Conservation (phyloP, 1,140 invertebrate genomes). For the Linepithema humile region DNA sequence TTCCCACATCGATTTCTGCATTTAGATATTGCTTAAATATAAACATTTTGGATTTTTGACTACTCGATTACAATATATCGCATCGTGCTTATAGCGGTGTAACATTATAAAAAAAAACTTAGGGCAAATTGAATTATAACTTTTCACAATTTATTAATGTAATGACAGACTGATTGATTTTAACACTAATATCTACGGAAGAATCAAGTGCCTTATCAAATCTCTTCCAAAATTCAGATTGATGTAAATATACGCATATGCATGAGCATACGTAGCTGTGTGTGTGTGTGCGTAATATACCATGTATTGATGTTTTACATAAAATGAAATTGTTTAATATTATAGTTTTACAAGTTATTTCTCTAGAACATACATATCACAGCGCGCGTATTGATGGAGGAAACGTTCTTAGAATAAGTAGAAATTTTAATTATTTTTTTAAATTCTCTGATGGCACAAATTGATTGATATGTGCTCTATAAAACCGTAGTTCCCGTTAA, state of each 20-base stretch:
- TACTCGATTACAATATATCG: not conserved
- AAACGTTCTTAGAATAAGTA: not conserved
- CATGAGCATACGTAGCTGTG: conserved; percentile 23
- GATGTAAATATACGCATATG: conserved; percentile 41
- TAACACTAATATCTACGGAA: conserved; percentile 62
- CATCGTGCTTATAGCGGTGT: not conserved
- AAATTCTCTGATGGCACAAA: not conserved
- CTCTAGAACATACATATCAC: not conserved
- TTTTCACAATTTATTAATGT: not conserved
- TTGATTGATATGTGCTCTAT: not conserved
- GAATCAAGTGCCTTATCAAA: conserved; percentile 73
- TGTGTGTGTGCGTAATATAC: conserved; percentile 53
- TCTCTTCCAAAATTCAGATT: conserved; percentile 58
- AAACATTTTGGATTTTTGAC: not conserved
- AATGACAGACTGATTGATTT: too few relatives aligned
- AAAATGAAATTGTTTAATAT: conserved; percentile 69
- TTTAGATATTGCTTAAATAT: conserved; percentile 54
- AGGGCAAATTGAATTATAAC: not conserved
- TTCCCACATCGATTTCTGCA: conserved; percentile 28
- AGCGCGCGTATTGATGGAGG: not conserved
- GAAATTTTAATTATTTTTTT: conserved; percentile 12
- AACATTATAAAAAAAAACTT: not conserved
- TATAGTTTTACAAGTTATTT: conserved; percentile 32
- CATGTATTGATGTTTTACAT: conserved; percentile 74
- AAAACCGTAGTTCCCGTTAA: conserved; percentile 80